Base-by-base conservation (phyloP, 2,888 invertebrate genomes). In the Orchesella flavescens region DNA sequence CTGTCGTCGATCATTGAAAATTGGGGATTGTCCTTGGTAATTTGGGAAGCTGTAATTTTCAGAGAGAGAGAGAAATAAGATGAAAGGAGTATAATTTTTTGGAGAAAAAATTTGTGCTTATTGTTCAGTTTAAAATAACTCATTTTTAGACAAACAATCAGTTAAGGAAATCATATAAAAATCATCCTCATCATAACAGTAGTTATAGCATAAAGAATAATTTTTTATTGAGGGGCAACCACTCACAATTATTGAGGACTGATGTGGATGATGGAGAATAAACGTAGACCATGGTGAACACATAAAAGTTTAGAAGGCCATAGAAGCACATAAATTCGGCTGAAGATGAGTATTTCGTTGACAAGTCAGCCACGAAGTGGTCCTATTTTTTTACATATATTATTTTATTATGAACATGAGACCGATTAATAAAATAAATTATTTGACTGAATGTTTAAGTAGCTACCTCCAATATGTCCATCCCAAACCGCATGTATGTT, bases 1-100 rank as follows among this genome's bases (percentile, higher is more conserved):
- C 97, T 98, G 90, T 99, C 98, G 91, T 98, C 98, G 89, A 98
- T 94, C 98, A 99, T 98, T 23, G 98, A 98, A 91, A 98, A 96
- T 13, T 97, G 95, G 68, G 98, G 98, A 92, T 98, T 98, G 92
- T 98, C 98, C 91, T 97, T 98, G 73, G 96, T 96, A 88, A 98
- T 96, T 71, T 95, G 93, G 71, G 95, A 93, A 91, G 97, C 97
- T 95, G 92, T 80, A 92, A 92, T 87, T 66, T 66, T 63, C n/a
- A 87, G 86, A 65, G 78, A 68, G 65, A 66, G 10, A 15, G 34
- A 21, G 21, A 34, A 9, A 19, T 55, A 68, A 53, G 46, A 63
- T 72, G 46, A 79, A 72, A 63, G 53, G 46, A 43, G 57, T 61
- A n/a, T n/a, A n/a, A n/a, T n/a, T n/a, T n/a, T n/a, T n/a, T n/a